Conservation (phyloP, 2,113 vertebrate genomes). For the Anolis carolinensis region DNA sequence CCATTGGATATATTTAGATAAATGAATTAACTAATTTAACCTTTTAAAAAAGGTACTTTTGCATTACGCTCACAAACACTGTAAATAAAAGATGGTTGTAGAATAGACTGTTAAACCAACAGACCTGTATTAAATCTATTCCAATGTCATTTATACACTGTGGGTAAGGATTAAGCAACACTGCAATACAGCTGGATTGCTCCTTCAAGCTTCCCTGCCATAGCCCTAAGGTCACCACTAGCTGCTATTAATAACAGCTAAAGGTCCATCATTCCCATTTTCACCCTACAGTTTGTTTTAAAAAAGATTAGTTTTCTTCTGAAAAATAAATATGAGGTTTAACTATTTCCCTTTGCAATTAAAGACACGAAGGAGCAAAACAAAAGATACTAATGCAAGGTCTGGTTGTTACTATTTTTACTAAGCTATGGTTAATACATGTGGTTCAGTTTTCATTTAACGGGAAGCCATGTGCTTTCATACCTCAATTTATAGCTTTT, state of each 20-base stretch:
- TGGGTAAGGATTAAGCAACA: too few relatives aligned
- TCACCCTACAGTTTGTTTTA: too few relatives aligned
- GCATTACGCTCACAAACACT: background rate
- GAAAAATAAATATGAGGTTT: background rate
- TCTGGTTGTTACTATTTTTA: background rate
- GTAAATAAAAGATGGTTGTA: background rate
- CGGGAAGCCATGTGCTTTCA: conserved; percentile 16
- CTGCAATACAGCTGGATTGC: too few relatives aligned
- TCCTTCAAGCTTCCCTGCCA: too few relatives aligned
- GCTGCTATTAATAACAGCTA: too few relatives aligned
- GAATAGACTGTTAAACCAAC: background rate
- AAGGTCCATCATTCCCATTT: too few relatives aligned
- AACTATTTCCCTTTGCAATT: background rate
- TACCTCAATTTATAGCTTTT: conserved; percentile 33
- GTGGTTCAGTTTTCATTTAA: background rate
- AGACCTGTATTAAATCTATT: accelerated
- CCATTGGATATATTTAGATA: conserved; percentile 32
- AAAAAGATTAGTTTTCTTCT: background rate
- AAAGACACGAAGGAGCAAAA: background rate
- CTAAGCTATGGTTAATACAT: background rate
- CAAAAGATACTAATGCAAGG: background rate
- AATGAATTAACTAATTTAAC: background rate
- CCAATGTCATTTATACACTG: background rate
- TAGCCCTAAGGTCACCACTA: too few relatives aligned
- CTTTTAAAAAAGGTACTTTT: background rate